A percentile compares a stretch with the other conserved stretches of the same genome.
Evolutionary conservation across 2,888 invertebrate genomes (phyloP).

Genomic region (Heliconius charithonia): DNA sequence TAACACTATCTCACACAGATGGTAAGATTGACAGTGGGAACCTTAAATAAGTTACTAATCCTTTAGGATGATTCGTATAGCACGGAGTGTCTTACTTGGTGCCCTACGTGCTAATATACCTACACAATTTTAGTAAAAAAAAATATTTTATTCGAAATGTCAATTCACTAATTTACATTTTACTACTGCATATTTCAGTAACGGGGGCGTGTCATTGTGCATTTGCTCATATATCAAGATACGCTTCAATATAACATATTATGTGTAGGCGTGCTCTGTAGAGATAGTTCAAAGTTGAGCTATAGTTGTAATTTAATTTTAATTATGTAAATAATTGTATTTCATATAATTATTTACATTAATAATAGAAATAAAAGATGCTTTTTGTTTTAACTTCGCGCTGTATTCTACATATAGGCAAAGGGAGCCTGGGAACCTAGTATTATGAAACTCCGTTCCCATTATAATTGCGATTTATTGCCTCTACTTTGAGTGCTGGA

Average conservation of each 20-base stretch:
- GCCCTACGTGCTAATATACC: no score
- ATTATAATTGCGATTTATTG: no score
- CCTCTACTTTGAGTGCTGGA: no score
- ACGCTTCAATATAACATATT: background rate
- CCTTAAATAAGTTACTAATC: background rate
- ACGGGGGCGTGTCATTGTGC: constrained; percentile 6
- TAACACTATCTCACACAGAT: background rate
- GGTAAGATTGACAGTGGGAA: background rate
- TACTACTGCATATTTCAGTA: background rate
- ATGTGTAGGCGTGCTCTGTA: constrained; percentile 1
- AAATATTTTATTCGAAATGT: background rate
- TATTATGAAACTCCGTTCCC: no score
- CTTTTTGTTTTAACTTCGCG: no score
- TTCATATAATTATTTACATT: background rate
- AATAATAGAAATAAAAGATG: no score
- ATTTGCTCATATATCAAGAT: background rate
- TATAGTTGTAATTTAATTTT: background rate
- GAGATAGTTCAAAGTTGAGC: background rate
- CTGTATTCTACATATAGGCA: no score
- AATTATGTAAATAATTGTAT: background rate
- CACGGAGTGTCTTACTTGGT: no score
- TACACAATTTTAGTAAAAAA: no score
- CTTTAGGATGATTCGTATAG: no score
- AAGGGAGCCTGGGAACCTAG: no score
- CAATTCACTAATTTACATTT: background rate